Base-by-base conservation (phyloP, 2,888 invertebrate genomes). In the Meandrusa payeni region DNA sequence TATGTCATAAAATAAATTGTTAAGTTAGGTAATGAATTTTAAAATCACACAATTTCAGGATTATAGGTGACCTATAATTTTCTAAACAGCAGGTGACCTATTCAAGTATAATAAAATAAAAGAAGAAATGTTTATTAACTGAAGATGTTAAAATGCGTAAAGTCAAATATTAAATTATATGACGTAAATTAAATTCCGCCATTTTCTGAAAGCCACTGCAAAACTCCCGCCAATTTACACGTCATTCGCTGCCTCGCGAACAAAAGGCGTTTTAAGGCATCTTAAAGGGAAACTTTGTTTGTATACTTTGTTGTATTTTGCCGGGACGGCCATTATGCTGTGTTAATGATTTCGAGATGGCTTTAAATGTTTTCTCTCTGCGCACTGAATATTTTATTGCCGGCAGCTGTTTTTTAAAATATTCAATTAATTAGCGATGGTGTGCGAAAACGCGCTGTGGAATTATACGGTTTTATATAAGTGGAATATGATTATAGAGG, bases 141-240 rank as follows among this genome's bases (percentile, higher is more conserved):
- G 11, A 27, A 27, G 12, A 11, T 28, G 11, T 19, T 12, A 3
- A 37, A 20, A 20, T 37, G 27, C 27, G 33, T 37, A 32, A 26
- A 50, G 51, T 55, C 59, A 57, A 29, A 7, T 29, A 31, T 37
- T 20, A 13, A 26, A 22, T 41, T 41, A 41, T 64, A 57, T 62
- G 55, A 56, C 48, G 51, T 49, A 54, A 59, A 55, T 51, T 48
- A 51, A 59, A 56, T 51, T 62, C 64, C 57, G 66, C 68, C 57
- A 59, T 61, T 52, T 61, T 60, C 67, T 54, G 60, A 61, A 61
- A 58, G 64, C 54, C 58, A 54, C 56, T 60, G 58, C 63, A 64
- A 64, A 59, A 66, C 71, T 70, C 73, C 74, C 73, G 69, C 67
- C 80, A 86, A 83, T 86, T 86, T 85, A 67, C 87, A 78, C 70